These are phyloP conservation scores for Meganola albula DNA, from an alignment of 2,888 invertebrate species.

Conservation along the genomic window DNA sequence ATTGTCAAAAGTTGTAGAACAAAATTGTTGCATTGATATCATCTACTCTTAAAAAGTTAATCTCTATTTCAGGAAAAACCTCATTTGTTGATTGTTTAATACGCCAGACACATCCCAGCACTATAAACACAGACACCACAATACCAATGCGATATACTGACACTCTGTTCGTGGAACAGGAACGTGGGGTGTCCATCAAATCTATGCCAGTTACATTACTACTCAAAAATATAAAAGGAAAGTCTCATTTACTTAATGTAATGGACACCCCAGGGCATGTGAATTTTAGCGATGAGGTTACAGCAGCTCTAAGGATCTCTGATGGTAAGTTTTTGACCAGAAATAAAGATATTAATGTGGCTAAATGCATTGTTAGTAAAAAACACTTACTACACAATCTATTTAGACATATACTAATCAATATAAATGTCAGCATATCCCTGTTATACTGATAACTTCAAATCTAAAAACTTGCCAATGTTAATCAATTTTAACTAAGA, in stretches of 20 bases:
- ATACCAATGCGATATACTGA: conserved; percentile 95
- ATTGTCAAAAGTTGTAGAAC: too few relatives aligned
- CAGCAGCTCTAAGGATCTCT: conserved; percentile 94
- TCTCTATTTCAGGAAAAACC: conserved; percentile 82
- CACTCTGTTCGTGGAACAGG: conserved; percentile 97
- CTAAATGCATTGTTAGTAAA: too few relatives aligned
- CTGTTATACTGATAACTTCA: too few relatives aligned
- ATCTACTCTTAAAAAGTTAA: too few relatives aligned
- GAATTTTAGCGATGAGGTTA: conserved; percentile 99
- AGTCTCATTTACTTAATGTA: conserved; percentile 97
- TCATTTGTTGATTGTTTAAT: conserved; percentile 98
- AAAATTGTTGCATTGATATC: too few relatives aligned
- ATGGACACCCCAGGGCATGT: conserved; percentile 99
- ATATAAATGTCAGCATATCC: too few relatives aligned
- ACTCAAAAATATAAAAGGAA: conserved; percentile 94
- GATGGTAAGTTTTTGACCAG: conserved; percentile 81
- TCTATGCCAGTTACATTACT: conserved; percentile 96
- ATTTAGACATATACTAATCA: too few relatives aligned
- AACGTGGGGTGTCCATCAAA: conserved; percentile 98
- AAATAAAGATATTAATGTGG: too few relatives aligned
- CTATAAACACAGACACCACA: conserved; percentile 84
- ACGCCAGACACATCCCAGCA: conserved; percentile 97
- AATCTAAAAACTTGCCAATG: too few relatives aligned
- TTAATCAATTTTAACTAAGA: too few relatives aligned
- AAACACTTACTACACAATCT: too few relatives aligned